phyloP scores from a whole-genome alignment of 1,140 invertebrate species.

The Aphelenchoides fujianensis region DNA sequence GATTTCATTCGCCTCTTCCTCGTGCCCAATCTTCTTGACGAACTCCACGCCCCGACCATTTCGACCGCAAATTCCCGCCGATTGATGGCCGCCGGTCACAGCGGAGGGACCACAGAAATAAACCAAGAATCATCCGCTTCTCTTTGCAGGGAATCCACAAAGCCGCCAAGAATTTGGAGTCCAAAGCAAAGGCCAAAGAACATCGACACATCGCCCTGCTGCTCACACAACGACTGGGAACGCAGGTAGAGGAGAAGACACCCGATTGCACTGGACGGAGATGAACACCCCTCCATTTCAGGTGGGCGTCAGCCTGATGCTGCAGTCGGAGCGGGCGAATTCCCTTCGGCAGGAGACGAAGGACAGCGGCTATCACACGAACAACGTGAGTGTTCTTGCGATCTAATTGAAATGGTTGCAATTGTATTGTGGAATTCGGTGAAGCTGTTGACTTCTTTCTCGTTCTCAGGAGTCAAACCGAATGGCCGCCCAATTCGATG shows the following conservation, averaged over 20 bases:
- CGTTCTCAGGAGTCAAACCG: too few relatives aligned
- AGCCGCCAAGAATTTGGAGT: conserved; percentile 61
- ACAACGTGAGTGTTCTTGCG: conserved; percentile 31
- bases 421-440: too few relatives aligned
- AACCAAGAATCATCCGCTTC: neutral
- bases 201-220: conserved; percentile 60
- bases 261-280: too few relatives aligned
- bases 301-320: conserved; percentile 60
- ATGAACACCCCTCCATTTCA: conserved; percentile 36
- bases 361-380: conserved; percentile 46
- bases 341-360: conserved; percentile 29
- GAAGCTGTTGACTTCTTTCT: too few relatives aligned
- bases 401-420: too few relatives aligned
- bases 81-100: neutral
- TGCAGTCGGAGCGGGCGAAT: conserved; percentile 31
- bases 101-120: neutral
- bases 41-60: neutral
- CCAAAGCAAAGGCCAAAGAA: conserved; percentile 61
- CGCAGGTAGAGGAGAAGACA: conserved; percentile 44
- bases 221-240: conserved; percentile 59
- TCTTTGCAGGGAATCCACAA: conserved; percentile 60
- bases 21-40: neutral
- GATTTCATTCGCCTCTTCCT: neutral
- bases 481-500: too few relatives aligned
- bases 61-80: too few relatives aligned